A percentile compares a stretch with the other conserved stretches of the same genome.
phyloP scores from a whole-genome alignment of 2,797 vertebrate genomes.

The Pipistrellus pipistrellus region DNA sequence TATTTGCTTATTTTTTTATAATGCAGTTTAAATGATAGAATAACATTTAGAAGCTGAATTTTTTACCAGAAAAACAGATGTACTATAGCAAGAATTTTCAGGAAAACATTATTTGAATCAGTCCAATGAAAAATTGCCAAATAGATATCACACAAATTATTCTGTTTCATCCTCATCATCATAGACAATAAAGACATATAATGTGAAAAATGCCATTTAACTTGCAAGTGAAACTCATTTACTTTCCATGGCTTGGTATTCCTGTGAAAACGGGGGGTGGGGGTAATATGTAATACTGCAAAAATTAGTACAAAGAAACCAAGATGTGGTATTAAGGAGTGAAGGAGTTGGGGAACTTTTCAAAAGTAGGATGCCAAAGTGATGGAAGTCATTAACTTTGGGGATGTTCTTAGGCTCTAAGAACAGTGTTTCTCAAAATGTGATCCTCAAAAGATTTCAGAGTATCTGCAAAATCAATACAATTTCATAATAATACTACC shows the following conservation, averaged over 20 bases:
- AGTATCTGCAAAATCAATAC: neutral
- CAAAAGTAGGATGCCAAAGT: neutral
- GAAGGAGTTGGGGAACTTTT: neutral
- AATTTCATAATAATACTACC: neutral
- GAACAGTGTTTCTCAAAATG: slow-evolving; percentile 27
- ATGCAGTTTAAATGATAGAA: neutral
- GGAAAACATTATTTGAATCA: slow-evolving; percentile 19
- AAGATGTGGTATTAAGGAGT: neutral
- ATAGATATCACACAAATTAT: neutral
- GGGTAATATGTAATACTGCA: neutral
- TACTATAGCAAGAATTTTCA: neutral
- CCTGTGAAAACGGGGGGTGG: neutral
- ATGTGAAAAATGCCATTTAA: neutral
- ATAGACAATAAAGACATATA: neutral
- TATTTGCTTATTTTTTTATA: neutral
- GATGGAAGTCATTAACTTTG: neutral
- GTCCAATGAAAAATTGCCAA: slow-evolving; percentile 26
- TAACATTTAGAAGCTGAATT: neutral
- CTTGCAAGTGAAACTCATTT: neutral
- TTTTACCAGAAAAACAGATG: slow-evolving; percentile 9
- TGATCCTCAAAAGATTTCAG: slow-evolving; percentile 1
- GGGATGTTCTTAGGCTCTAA: neutral
- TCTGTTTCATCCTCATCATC: neutral
- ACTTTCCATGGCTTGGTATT: neutral
- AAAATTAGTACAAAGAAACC: slow-evolving; percentile 1